Conservation (phyloP, 2,888 invertebrate genomes). For the Drosophila mulleri region DNA sequence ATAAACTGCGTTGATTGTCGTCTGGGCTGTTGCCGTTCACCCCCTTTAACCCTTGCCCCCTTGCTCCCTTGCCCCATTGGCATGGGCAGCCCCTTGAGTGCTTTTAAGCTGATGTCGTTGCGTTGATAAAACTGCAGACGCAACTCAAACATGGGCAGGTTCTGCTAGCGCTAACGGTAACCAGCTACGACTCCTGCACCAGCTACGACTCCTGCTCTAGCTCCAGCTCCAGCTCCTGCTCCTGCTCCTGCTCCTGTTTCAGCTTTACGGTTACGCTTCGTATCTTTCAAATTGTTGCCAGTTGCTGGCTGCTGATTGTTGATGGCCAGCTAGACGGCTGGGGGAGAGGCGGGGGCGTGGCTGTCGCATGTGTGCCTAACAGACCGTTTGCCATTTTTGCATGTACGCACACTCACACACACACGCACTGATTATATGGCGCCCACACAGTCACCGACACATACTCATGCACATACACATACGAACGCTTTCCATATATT, state of each 20-base stretch:
- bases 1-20: conserved; percentile 81
- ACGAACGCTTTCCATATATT: conserved; percentile 55
- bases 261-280: conserved; percentile 74
- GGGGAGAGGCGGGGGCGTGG: conserved; percentile 43
- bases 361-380: conserved; percentile 79
- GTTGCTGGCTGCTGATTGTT: conserved; percentile 64
- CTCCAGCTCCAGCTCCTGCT: conserved; percentile 1
- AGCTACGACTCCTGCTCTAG: background rate
- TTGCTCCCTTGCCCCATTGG: background rate
- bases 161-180: conserved; percentile 36
- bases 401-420: conserved; percentile 58
- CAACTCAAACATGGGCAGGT: conserved; percentile 66
- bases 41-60: conserved; percentile 63
- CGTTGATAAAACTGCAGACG: conserved; percentile 78
- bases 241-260: conserved; percentile 19
- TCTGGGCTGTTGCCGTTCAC: conserved; percentile 36
- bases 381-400: conserved; percentile 82
- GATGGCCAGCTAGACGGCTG: conserved; percentile 42
- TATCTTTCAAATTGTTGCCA: conserved; percentile 80
- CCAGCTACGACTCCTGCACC: conserved; percentile 11
- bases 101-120: conserved; percentile 78
- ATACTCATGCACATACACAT: conserved; percentile 2
- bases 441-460: conserved; percentile 31
- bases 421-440: conserved; percentile 68
- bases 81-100: conserved; percentile 71